phyloP scores from a whole-genome alignment of 2,797 vertebrate genomes.

The Pangasius djambal region DNA sequence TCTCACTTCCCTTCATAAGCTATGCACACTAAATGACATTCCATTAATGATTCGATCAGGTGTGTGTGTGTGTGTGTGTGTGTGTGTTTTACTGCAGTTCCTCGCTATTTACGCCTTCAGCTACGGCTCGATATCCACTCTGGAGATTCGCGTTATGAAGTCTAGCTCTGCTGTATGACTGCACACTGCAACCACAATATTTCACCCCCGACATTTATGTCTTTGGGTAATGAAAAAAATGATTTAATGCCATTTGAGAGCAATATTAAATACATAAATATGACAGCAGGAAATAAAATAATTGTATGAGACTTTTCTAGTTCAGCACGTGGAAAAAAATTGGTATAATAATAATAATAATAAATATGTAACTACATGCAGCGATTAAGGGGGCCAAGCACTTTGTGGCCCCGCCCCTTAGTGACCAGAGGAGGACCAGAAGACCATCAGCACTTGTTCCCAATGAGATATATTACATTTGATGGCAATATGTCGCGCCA shows the following conservation, averaged over 20 bases:
- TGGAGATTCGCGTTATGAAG: neutral
- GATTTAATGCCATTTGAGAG: neutral
- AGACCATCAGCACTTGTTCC: neutral
- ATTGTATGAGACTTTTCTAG: neutral
- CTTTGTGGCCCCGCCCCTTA: neutral
- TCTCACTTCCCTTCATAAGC: neutral
- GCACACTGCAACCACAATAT: neutral
- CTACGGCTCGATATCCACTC: neutral
- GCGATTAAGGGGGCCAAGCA: slow-evolving; percentile 1
- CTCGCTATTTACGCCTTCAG: neutral
- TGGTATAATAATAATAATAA: neutral
- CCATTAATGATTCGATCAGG: neutral
- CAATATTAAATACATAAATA: neutral
- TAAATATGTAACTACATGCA: neutral
- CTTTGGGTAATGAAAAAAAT: slow-evolving; percentile 3
- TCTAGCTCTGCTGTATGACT: neutral
- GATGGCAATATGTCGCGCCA: neutral
- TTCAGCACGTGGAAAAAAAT: neutral
- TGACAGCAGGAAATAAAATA: neutral
- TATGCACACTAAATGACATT: neutral
- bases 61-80: neutral
- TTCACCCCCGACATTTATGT: neutral
- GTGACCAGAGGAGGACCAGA: neutral
- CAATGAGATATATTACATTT: neutral
- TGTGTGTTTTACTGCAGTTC: neutral